A percentile compares a stretch with the other conserved stretches of the same genome.
Evolutionary conservation across 2,888 invertebrate species (phyloP).

Genomic region (Mimachlamys varia): DNA sequence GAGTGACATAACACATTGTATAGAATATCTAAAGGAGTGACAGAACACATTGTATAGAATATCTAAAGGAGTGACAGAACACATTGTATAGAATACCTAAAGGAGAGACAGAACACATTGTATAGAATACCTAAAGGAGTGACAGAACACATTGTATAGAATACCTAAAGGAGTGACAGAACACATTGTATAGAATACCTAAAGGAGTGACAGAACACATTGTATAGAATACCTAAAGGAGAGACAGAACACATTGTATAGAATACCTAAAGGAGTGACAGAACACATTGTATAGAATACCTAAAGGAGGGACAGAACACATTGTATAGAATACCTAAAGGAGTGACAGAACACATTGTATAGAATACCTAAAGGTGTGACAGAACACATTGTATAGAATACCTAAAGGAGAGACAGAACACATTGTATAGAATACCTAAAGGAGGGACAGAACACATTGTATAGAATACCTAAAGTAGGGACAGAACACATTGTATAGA

Average conservation of each 20-base stretch:
- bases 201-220: conserved; percentile 1
- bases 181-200: conserved; percentile 74
- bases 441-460: conserved; percentile 52
- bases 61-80: conserved; percentile 55
- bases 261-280: conserved; percentile 62
- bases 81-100: conserved; percentile 75
- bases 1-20: conserved; percentile 64
- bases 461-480: conserved; percentile 71
- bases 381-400: conserved; percentile 70
- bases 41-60: conserved; percentile 70
- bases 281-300: conserved; percentile 71
- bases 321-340: conserved; percentile 75
- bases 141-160: conserved; percentile 69
- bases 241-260: conserved; percentile 66
- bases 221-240: conserved; percentile 75
- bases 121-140: conserved; percentile 72
- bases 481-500: conserved; percentile 69
- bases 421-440: conserved; percentile 75
- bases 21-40: conserved; percentile 64
- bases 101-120: conserved; percentile 52
- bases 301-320: conserved; percentile 53
- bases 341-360: conserved; percentile 64
- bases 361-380: conserved; percentile 64
- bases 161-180: conserved; percentile 58
- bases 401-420: conserved; percentile 55